Evolutionary conservation across 1,140 invertebrate species (phyloP).

Genomic region (Brachionus angularis): DNA sequence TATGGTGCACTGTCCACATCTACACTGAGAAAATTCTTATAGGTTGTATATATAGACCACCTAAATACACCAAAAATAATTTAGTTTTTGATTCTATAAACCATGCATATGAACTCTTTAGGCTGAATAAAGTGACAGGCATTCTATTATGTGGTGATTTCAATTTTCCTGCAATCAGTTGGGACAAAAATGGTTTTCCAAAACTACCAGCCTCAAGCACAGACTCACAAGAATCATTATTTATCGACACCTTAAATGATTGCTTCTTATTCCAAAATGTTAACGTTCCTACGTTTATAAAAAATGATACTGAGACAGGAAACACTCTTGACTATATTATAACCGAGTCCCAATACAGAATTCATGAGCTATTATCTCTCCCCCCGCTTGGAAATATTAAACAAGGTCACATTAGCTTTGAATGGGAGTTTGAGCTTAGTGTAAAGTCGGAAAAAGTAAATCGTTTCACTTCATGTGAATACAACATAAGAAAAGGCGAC

Average conservation of each 20-base stretch:
- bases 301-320: neutral
- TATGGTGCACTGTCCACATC: neutral
- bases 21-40: neutral
- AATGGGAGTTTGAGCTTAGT: neutral
- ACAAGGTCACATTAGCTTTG: neutral
- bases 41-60: neutral
- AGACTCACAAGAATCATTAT: too few species aligned
- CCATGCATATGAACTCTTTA: too few species aligned
- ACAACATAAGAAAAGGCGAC: neutral
- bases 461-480: neutral
- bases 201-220: too few species aligned
- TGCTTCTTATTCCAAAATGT: neutral
- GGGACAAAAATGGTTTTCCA: too few species aligned
- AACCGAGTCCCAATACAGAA: neutral
- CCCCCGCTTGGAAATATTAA: neutral
- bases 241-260: neutral
- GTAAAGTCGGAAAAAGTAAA: too few species aligned
- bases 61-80: too few species aligned
- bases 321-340: conserved; percentile 11
- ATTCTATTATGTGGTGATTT: too few species aligned
- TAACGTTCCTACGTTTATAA: conserved; percentile 1
- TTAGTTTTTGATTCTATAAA: too few species aligned
- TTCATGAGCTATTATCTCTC: neutral
- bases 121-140: too few species aligned
- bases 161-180: too few species aligned